phyloP scores from a whole-genome alignment of 2,113 vertebrate species.

The Zosterops lateralis region DNA sequence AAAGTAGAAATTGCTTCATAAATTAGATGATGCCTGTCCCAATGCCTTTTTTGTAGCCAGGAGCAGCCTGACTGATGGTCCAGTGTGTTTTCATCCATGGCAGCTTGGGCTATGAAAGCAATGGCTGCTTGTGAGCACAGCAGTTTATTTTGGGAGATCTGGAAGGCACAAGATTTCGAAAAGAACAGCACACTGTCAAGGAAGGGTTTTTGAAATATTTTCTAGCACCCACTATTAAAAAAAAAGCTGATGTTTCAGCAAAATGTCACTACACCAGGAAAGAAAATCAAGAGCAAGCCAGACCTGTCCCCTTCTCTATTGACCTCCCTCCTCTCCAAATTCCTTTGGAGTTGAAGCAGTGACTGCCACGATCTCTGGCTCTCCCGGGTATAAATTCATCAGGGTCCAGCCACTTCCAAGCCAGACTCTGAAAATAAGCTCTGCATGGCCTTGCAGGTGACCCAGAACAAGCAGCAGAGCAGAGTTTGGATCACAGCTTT shows the following conservation, averaged over 20 bases:
- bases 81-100: rapidly evolving
- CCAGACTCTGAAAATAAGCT: background rate
- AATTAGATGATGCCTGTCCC: background rate
- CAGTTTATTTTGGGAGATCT: background rate
- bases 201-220: background rate
- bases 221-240: background rate
- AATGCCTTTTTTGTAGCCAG: background rate
- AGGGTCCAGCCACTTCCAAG: background rate
- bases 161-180: background rate
- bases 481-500: background rate
- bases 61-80: background rate
- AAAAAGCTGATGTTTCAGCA: background rate
- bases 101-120: background rate
- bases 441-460: background rate
- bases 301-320: background rate
- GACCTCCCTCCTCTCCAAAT: rapidly evolving
- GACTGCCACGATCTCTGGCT: background rate
- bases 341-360: background rate
- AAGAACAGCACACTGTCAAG: background rate
- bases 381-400: background rate
- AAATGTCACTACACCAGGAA: background rate
- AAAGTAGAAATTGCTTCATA: background rate
- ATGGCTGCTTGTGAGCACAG: background rate
- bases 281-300: background rate
- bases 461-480: background rate